Evolutionary conservation across 2,113 vertebrate species (phyloP).

Genomic region (Dicentrarchus labrax): DNA sequence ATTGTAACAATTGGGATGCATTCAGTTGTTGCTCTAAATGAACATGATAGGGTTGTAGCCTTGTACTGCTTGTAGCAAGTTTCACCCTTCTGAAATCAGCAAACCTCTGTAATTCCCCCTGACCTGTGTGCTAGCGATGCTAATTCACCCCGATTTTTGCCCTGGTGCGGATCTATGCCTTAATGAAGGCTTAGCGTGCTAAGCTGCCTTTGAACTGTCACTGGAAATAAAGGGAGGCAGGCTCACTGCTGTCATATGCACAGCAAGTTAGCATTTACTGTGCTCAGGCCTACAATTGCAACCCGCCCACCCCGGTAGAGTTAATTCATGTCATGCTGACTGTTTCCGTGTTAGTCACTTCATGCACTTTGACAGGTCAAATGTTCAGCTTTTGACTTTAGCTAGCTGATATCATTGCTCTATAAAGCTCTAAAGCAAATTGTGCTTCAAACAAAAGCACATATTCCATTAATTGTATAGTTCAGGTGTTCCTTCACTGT

Average conservation of each 20-base stretch:
- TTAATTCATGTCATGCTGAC: constrained; percentile 55
- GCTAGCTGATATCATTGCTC: constrained; percentile 5
- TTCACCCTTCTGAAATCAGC: constrained; percentile 24
- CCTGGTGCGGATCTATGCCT: constrained; percentile 69
- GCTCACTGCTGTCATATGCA: constrained; percentile 52
- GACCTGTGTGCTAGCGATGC: constrained; percentile 43
- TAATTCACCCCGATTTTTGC: constrained; percentile 64
- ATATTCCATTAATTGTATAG: neutral
- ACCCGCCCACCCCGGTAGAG: constrained; percentile 43
- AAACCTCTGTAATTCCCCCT: constrained; percentile 33
- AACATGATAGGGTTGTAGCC: neutral
- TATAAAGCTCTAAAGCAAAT: constrained; percentile 13
- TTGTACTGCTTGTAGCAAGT: neutral
- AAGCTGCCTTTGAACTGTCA: constrained; percentile 81
- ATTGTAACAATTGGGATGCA: neutral
- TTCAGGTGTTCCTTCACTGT: neutral
- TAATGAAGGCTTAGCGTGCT: constrained; percentile 75
- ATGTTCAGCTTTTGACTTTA: neutral
- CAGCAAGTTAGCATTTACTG: constrained; percentile 58
- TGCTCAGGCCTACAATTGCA: constrained; percentile 38
- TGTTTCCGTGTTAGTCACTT: neutral
- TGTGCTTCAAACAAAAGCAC: neutral
- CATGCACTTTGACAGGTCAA: constrained; percentile 20
- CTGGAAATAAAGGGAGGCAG: constrained; percentile 70
- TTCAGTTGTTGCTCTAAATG: neutral